Evolutionary conservation across 2,888 invertebrate genomes (phyloP).

Genomic region (Scelioninae gen. 1): DNA sequence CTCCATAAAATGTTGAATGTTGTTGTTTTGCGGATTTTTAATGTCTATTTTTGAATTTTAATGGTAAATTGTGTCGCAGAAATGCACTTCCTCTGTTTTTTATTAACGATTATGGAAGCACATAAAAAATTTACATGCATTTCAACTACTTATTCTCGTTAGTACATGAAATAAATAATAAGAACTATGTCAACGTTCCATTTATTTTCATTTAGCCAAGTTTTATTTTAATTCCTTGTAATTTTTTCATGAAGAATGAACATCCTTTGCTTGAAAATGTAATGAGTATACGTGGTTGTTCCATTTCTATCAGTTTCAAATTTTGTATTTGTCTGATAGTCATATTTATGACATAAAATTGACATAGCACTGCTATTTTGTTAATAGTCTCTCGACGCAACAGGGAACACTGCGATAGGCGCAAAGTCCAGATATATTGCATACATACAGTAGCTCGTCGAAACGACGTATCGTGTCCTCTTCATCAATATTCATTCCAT

Average conservation of each 20-base stretch:
- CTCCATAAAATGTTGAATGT: no score
- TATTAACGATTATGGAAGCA: no score
- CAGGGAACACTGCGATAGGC: slow-evolving; percentile 41
- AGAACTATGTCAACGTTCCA: not conserved
- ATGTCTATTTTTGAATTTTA: no score
- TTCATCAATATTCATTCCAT: slow-evolving; percentile 48
- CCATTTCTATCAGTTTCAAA: slow-evolving; percentile 3
- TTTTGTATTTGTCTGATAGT: slow-evolving; percentile 5
- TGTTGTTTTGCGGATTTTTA: no score
- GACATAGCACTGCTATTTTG: slow-evolving; percentile 27
- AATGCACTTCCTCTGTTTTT: no score
- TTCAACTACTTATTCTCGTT: not conserved
- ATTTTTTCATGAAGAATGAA: not conserved
- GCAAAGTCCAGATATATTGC: slow-evolving; percentile 51
- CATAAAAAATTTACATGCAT: not conserved
- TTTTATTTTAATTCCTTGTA: not conserved
- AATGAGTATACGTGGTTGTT: not conserved
- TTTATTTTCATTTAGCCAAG: not conserved
- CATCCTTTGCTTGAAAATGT: not conserved
- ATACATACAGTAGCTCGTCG: not conserved
- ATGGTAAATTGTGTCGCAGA: no score
- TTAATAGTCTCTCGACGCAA: slow-evolving; percentile 23
- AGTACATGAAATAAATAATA: not conserved
- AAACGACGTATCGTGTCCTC: slow-evolving; percentile 5
- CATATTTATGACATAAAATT: slow-evolving; percentile 31